phyloP scores from a whole-genome alignment of 2,113 vertebrate genomes.

The Pygoscelis antarcticus region DNA sequence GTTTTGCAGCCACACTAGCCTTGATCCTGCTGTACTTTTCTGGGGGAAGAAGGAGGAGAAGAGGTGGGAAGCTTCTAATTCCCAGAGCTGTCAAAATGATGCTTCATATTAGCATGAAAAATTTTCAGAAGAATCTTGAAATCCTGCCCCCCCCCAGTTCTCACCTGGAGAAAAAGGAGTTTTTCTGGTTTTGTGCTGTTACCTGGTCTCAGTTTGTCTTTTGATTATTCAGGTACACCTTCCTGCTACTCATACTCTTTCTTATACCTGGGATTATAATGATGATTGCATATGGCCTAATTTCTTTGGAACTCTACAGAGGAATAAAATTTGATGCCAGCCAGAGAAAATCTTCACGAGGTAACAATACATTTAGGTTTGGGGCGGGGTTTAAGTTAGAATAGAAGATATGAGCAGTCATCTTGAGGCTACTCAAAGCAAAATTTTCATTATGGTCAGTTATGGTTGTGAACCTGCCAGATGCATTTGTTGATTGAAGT shows the following conservation, averaged over 20 bases:
- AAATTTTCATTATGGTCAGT: neutral
- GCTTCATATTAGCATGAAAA: neutral
- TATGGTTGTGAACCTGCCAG: neutral
- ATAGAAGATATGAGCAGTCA: neutral
- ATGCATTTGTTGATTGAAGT: neutral
- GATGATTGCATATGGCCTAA: constrained; percentile 92
- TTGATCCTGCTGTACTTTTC: neutral
- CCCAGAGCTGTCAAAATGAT: neutral
- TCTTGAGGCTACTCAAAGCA: neutral
- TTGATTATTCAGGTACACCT: constrained; percentile 84
- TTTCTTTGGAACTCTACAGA: constrained; percentile 93
- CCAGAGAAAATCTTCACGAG: constrained; percentile 83
- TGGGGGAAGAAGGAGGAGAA: neutral
- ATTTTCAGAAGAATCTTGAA: neutral
- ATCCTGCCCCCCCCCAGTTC: neutral
- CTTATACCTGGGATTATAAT: constrained; percentile 94
- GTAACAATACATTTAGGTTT: constrained; percentile 67
- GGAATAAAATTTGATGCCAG: constrained; percentile 90
- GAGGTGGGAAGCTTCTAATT: neutral
- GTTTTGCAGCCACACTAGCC: neutral
- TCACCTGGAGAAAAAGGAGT: neutral
- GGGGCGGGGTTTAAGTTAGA: no score
- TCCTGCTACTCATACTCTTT: constrained; percentile 91
- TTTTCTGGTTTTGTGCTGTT: neutral
- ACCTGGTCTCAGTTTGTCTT: neutral